Base-by-base conservation (phyloP, 1,140 invertebrate species). In the Zaprionus gabonicus region DNA sequence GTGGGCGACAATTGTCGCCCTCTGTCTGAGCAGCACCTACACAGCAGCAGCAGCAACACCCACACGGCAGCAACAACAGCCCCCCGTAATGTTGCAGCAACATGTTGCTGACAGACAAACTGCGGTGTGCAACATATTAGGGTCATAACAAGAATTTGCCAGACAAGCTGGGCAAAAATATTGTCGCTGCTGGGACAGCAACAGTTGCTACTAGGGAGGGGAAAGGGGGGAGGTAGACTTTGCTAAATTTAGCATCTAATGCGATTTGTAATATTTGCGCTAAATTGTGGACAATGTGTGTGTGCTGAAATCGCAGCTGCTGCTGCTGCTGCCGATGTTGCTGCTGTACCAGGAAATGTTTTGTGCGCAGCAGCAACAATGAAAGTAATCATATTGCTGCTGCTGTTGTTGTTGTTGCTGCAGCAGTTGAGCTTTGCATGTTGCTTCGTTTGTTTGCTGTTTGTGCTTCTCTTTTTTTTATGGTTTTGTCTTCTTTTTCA, bases 191-290 rank as follows among this genome's bases (percentile, higher is more conserved):
- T 46, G 55, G 5, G 6, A 25, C 7, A 25, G 51, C n/a, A 5
- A n/a, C 57, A 12, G 31, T 28, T 28, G 46, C 10, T 60, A 38
- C 2, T 46, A 36, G 2, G 68, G 17, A 17, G 58, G 3, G 2
- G 25, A 9, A 27, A 49, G 58, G 49, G 46, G 23, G 23, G 23
- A 23, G 23, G 23, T 34, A 58, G 63, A 38, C 28, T 71, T 67
- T 66, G 82, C 83, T 87, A 87, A 87, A 87, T 87, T 83, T 87
- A 87, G 80, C 84, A 72, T 88, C 83, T 87, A 87, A 87, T 88
- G 83, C 83, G 83, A 87, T 87, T 87, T 87, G 83, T 88, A 83
- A 88, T 88, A 87, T 81, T 75, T 87, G 83, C 82, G 84, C 84
- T 87, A 83, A 87, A 87, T 87, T 87, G 83, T 83, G 59, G 77